A percentile compares a stretch with the other conserved stretches of the same genome.
Evolutionary conservation across 1,140 invertebrate species (phyloP).

Genomic region (Lepidurus packardi): DNA sequence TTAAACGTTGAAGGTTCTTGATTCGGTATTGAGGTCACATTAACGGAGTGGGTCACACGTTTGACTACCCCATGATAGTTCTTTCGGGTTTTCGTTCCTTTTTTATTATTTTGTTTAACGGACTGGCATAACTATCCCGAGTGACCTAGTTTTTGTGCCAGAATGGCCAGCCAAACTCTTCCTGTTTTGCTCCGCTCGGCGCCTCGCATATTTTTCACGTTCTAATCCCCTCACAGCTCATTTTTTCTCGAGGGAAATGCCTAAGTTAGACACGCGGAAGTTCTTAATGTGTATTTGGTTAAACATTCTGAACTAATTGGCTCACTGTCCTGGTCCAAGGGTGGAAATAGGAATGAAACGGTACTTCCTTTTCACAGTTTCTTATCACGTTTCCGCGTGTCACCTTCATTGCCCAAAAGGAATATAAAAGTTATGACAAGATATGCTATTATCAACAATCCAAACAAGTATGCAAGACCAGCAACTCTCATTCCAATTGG

Average conservation of each 20-base stretch:
- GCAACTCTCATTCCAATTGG: too few species aligned
- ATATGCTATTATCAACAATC: too few species aligned
- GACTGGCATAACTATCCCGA: background rate
- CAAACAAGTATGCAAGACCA: too few species aligned
- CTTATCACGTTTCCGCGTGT: background rate
- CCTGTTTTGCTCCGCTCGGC: background rate
- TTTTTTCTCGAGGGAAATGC: background rate
- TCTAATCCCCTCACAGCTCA: too few species aligned
- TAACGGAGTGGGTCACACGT: slow-evolving; percentile 8
- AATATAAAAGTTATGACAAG: too few species aligned
- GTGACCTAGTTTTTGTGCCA: background rate
- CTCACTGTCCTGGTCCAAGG: background rate
- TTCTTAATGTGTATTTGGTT: background rate
- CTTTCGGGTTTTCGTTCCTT: background rate
- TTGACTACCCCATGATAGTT: slow-evolving; percentile 3
- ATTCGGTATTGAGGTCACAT: background rate
- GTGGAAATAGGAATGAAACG: background rate
- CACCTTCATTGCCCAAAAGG: too few species aligned
- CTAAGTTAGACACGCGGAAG: background rate
- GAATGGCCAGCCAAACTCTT: background rate
- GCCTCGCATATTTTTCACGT: too few species aligned
- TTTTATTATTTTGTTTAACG: background rate
- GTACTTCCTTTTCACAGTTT: background rate
- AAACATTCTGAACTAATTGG: background rate
- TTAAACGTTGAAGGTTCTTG: too few species aligned